Conservation (phyloP, 2,888 invertebrate genomes). For the Maniola hyperantus region DNA sequence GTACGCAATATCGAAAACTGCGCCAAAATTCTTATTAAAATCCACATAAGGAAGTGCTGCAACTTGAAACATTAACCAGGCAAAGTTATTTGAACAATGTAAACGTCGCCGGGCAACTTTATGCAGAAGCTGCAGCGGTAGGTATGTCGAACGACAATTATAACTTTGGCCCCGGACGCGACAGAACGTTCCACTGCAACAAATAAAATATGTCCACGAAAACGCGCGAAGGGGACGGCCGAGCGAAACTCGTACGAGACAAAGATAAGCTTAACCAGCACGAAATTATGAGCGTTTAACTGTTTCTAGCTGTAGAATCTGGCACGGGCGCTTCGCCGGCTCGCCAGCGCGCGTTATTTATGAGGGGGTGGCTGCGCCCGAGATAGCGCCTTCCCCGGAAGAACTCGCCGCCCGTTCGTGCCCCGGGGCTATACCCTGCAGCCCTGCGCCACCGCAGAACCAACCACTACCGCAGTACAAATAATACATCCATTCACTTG, state of each 20-base stretch:
- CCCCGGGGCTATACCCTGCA: constrained; percentile 33
- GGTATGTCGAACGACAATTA: constrained; percentile 81
- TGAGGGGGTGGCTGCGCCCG: constrained; percentile 78
- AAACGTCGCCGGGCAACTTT: constrained; percentile 70
- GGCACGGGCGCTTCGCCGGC: constrained; percentile 82
- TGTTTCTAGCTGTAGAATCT: constrained; percentile 83
- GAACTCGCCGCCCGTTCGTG: constrained; percentile 55
- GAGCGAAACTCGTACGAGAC: constrained; percentile 78
- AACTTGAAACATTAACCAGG: constrained; percentile 71
- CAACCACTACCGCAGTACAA: not conserved
- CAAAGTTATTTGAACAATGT: constrained; percentile 77
- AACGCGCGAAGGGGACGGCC: constrained; percentile 74
- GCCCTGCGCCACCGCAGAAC: constrained; percentile 48
- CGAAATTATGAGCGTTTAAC: constrained; percentile 83
- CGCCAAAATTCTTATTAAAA: constrained; percentile 41
- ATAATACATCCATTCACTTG: not conserved
- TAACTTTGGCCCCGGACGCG: constrained; percentile 78
- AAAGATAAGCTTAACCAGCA: constrained; percentile 83
- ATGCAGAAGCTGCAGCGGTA: constrained; percentile 78
- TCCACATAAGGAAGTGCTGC: constrained; percentile 40
- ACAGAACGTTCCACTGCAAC: constrained; percentile 70
- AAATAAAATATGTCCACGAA: constrained; percentile 79
- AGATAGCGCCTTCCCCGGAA: constrained; percentile 81
- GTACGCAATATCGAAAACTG: constrained; percentile 17
- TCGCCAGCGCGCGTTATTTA: constrained; percentile 82